A percentile compares a stretch with the other conserved stretches of the same genome.
Conservation (phyloP, 1,140 invertebrate genomes). For the Bilobella aurantiaca region DNA sequence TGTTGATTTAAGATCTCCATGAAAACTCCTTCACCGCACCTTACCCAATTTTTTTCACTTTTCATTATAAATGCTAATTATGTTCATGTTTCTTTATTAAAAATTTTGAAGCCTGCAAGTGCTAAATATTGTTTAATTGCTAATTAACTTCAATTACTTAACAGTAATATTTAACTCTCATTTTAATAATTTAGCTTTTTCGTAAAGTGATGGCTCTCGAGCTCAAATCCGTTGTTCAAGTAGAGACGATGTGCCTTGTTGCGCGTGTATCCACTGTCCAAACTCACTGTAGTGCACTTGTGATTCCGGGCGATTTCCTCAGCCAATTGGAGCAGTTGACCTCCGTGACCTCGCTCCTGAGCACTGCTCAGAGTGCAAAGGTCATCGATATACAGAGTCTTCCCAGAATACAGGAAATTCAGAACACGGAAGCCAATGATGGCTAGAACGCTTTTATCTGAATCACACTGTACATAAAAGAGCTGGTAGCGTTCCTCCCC, state of each 20-base stretch:
- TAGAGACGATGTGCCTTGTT: constrained; percentile 21
- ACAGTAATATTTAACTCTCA: no score
- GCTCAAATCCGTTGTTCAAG: constrained; percentile 16
- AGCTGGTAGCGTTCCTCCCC: constrained; percentile 1
- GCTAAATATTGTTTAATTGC: no score
- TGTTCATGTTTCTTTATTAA: no score
- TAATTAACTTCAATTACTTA: no score
- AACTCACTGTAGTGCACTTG: constrained; percentile 11
- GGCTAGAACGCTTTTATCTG: not conserved
- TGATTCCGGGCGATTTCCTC: constrained; percentile 9
- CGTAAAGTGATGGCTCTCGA: constrained; percentile 6
- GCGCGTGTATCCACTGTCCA: constrained; percentile 11
- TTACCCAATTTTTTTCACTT: no score
- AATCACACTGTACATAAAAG: not conserved
- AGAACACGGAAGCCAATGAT: not conserved
- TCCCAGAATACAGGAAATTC: constrained; percentile 2
- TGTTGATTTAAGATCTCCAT: no score
- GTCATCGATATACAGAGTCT: constrained; percentile 12
- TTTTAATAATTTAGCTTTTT: no score
- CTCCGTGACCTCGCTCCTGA: constrained; percentile 9
- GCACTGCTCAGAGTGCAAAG: constrained; percentile 2
- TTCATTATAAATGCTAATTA: no score
- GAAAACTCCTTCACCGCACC: no score
- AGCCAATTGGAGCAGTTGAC: constrained; percentile 3
- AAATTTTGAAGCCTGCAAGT: no score